A percentile compares a stretch with the other conserved stretches of the same genome.
These are phyloP conservation scores for Macaria liturata DNA, from an alignment of 2,888 invertebrate genomes.

Conservation along the genomic window DNA sequence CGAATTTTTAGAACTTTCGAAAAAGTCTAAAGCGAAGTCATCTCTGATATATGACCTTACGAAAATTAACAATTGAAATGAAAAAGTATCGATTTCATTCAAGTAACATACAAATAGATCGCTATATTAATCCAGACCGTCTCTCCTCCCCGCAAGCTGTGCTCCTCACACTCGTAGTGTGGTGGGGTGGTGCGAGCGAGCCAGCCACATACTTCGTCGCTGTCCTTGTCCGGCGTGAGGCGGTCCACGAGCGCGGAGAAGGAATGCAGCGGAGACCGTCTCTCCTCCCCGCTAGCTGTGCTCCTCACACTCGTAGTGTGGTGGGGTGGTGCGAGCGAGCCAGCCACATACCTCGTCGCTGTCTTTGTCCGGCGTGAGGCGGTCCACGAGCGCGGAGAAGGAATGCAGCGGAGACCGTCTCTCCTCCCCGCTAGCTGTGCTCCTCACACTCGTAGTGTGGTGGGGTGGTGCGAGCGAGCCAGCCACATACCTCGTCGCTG, in stretches of 20 bases:
- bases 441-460: too few species aligned
- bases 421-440: constrained; percentile 44
- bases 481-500: constrained; percentile 64
- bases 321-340: background rate
- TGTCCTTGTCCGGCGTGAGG: constrained; percentile 88
- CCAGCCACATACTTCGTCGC: constrained; percentile 59
- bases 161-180: too few species aligned
- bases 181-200: background rate
- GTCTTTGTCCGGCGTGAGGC: constrained; percentile 88
- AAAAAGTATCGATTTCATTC: too few species aligned
- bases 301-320: too few species aligned
- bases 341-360: constrained; percentile 63
- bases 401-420: constrained; percentile 85
- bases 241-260: constrained; percentile 87
- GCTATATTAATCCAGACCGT: too few species aligned
- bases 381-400: constrained; percentile 86
- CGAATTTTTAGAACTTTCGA: too few species aligned
- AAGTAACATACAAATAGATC: too few species aligned
- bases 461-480: background rate
- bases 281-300: constrained; percentile 46
- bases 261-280: constrained; percentile 85
- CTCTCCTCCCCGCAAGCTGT: too few species aligned
- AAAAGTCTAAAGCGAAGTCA: too few species aligned
- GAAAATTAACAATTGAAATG: too few species aligned
- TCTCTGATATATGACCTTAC: too few species aligned